Evolutionary conservation across 23 tunicate genomes (phyloP).

Genomic region (Aplidium turbinatum): DNA sequence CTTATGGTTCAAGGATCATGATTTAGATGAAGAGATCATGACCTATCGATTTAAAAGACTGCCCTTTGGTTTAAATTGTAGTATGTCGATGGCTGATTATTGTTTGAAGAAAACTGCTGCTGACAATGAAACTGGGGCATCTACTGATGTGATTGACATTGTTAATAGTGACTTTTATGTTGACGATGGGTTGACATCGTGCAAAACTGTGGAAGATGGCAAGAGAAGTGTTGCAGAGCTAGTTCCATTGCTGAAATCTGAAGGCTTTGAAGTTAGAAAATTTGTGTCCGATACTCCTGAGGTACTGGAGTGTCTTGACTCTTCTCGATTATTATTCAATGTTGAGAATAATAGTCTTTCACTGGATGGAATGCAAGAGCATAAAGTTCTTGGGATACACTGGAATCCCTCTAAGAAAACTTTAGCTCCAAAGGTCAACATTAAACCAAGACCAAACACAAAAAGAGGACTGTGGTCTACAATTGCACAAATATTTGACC

Average conservation of each 20-base stretch:
- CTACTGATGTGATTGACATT: not conserved
- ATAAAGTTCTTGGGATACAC: conserved; percentile 13
- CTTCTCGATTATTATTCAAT: not conserved
- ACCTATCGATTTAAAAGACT: not conserved
- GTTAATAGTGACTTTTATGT: not conserved
- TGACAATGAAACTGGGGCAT: not conserved
- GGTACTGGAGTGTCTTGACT: not conserved
- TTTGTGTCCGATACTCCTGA: conserved; percentile 1
- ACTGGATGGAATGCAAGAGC: too few species aligned
- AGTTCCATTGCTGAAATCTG: not conserved
- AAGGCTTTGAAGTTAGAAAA: not conserved
- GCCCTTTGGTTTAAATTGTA: not conserved
- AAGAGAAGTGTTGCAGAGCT: not conserved
- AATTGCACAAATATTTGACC: conserved; percentile 17
- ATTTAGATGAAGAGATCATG: conserved; percentile 3
- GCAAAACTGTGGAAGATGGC: conserved; percentile 1
- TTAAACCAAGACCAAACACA: not conserved
- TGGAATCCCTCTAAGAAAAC: not conserved
- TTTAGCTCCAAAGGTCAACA: not conserved
- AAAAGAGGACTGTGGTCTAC: conserved; percentile 13
- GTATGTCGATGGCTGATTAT: conserved; percentile 17
- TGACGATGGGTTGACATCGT: conserved; percentile 8
- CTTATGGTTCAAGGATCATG: not conserved
- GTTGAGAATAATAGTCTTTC: not conserved
- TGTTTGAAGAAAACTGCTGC: conserved; percentile 10